Base-by-base conservation (phyloP, 2,113 vertebrate genomes). In the Rhynchomys soricoides region DNA sequence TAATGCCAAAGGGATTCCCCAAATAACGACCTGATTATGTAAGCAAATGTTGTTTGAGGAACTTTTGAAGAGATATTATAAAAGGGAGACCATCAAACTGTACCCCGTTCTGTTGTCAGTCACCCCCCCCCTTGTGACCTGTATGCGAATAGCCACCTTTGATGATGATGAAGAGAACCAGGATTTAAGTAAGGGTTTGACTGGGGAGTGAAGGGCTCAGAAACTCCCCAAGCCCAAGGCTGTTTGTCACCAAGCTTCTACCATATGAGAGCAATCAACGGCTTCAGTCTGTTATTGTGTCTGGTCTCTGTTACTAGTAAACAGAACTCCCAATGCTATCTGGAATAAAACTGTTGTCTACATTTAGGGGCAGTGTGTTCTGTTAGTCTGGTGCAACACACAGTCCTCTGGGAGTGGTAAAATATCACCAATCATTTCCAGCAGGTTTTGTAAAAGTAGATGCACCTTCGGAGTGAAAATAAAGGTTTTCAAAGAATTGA, bases 331-430 rank as follows among this genome's bases (percentile, higher is more conserved):
- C 89, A 78, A 92, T 43, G 73, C 34, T 59, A 78, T 64, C 52
- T 77, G 57, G n/a, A 86, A 17, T 87, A 90, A 92, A 93, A 66
- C 66, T 66, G 26, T 40, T 59, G 29, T 93, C 86, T 94, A 82
- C 81, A 77, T 86, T 90, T 95, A 78, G 66, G 90, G 90, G 64
- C 40, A 57, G 45, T 37, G n/a, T 43, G 45, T 95, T 62, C 89
- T 81, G 40, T 95, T 87, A 16, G 75, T 90, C 45, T 70, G 40
- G 31, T 50, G 48, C 95, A 89, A 74, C 57, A 50, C 43, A 86
- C 73, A 79, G 71, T 82, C 37, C 43, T 55, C 74, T 62, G 85
- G 50, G 88, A 95, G 55, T 71, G 19, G 52, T 16, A 73, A 86
- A 50, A 34, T 19, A 37, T 82, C 45, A n/a, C 50, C 48, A 50